Percentiles rank a stretch among this genome's conserved stretches.
Conservation (phyloP, 2,113 vertebrate species). For the Alligator sinensis region DNA sequence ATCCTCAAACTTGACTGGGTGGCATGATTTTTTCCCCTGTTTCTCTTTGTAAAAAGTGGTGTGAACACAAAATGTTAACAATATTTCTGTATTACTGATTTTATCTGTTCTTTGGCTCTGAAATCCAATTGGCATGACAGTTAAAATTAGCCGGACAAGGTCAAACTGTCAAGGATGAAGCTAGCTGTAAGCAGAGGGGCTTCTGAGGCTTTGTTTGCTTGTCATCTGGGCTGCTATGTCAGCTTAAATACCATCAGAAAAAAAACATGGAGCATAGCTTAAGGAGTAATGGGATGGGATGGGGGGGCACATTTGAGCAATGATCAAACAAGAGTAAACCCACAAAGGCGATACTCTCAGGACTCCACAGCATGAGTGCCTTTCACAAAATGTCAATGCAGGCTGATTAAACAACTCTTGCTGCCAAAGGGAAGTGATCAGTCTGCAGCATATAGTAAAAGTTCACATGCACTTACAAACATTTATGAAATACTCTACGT, state of each 20-base stretch:
- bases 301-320: constrained; percentile 29
- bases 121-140: constrained; percentile 70
- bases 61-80: background rate
- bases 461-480: background rate
- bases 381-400: constrained; percentile 58
- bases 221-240: constrained; percentile 74
- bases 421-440: constrained; percentile 20
- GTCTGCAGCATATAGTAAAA: background rate
- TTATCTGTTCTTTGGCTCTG: constrained; percentile 32
- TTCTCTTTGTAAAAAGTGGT: constrained; percentile 33
- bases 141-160: constrained; percentile 79
- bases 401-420: constrained; percentile 29
- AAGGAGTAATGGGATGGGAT: constrained; percentile 54
- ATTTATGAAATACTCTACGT: background rate
- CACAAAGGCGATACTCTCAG: constrained; percentile 25
- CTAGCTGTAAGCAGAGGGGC: constrained; percentile 60
- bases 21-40: background rate
- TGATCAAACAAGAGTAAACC: constrained; percentile 66
- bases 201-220: constrained; percentile 72
- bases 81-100: constrained; percentile 56
- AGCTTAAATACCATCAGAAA: constrained; percentile 74
- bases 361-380: background rate
- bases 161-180: constrained; percentile 73
- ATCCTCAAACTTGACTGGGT: constrained; percentile 8
- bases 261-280: constrained; percentile 58